Base-by-base conservation (phyloP, 2,113 vertebrate species). In the Notiomystis cincta region DNA sequence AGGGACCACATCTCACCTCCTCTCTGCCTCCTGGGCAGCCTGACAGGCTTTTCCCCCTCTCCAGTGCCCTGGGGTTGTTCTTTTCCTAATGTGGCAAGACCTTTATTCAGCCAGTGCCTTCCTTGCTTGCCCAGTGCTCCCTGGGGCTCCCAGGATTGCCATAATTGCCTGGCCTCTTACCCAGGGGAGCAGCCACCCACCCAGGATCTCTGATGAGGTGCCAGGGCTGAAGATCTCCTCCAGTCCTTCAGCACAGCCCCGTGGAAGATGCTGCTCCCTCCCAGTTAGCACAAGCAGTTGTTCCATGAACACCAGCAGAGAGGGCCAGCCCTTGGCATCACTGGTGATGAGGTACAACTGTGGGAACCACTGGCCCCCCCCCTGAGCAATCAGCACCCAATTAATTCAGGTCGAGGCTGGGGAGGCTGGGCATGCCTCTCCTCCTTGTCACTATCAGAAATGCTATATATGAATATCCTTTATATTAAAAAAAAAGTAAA, bases 371-470 rank as follows among this genome's bases (percentile, higher is more conserved):
- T 81, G 82, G n/a, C n/a, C n/a, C n/a, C n/a, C n/a, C n/a, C n/a
- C n/a, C 47, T 54, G 51, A 95, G 84, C 84, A 94, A 96, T 94
- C 96, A 67, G 86, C 17, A 3, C 45, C 13, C 18, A 0, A 58
- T 90, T 77, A 71, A 84, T 94, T 62, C 94, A 94, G 90, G 93
- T 93, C 87, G 87, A 80, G 76, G 61, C 88, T 90, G 60, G 69
- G 58, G 51, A 86, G 71, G 89, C 78, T 89, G 61, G 50, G 65
- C 6, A 40, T 48, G 76, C 48, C 42, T 86, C 48, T 87, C 53
- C 57, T 88, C 82, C 90, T 89, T 93, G 85, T 95, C 72, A 56
- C 65, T 91, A 96, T 75, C 94, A 95, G 80, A 86, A 94, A 76
- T 47, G 9, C 66, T 89, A 72, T 44, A 57, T 89, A 84, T 93